Evolutionary conservation across 1,140 invertebrate species (phyloP), one percentile per base, ranked within the genome.

Genomic region (Metopolophium dirhodum): DNA sequence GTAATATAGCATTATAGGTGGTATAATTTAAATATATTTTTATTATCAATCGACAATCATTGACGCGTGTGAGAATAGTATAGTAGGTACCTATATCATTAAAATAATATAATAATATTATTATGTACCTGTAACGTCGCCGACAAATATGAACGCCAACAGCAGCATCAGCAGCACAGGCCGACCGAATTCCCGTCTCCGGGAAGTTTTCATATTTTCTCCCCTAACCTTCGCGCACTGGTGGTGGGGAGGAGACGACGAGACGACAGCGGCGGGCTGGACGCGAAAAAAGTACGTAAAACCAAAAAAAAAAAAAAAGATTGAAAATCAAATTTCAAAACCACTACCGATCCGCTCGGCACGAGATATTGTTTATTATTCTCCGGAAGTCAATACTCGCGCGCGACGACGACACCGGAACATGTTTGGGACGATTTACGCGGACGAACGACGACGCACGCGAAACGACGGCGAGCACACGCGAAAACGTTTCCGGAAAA

Each of bases 111-210:
- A 47, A 87, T 87, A n/a, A 87, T 54, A 89, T 57, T 37, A 51
- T 30, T 49, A 89, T 35, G 47, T 89, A 89, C 87, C 87, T 89
- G 87, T 89, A 57, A 89, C 87, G 35, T 57, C 37, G 20, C 35
- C 49, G 87, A 89, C 20, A 8, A 23, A 37, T 23, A 37, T 14
- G 26, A 57, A 57, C 87, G 49, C 87, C 47, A 89, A 54, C 20
- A 89, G 22, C 87, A 57, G 87, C n/a, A 89, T 20, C 86, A 47
- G 86, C 87, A 89, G 49, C 87, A 37, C 49, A 35, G 18, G 87
- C 35, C 49, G 51, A 20, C 49, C 51, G 20, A 57, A 89, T 37
- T 37, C 23, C 87, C 87, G 87, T 37, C 47, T 30, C 45, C 49
- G 49, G 87, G 23, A 26, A 37, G 87, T 57, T 54, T 23, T 89